Evolutionary conservation across 2,797 vertebrate species (phyloP).

Genomic region (Mallotus villosus): DNA sequence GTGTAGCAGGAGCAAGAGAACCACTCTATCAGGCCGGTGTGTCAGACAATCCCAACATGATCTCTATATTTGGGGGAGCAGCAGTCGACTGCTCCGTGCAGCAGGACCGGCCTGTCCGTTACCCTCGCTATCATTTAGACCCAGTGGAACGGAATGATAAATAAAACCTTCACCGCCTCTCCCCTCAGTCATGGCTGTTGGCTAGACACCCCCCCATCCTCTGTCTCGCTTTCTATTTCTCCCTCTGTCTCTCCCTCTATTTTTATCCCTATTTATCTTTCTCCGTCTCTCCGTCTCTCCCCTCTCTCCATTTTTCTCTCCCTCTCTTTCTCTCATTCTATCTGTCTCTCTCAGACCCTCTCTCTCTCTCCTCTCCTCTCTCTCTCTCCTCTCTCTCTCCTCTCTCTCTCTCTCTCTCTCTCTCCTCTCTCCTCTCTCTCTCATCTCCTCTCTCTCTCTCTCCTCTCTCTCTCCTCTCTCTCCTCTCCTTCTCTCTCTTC

Average conservation of each 20-base stretch:
- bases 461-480: too few relatives aligned
- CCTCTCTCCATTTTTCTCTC: too few relatives aligned
- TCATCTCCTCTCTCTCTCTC: conserved; percentile 56
- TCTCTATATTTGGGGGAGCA: conserved; percentile 63
- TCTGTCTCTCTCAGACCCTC: conserved; percentile 45
- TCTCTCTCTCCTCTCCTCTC: conserved; percentile 67
- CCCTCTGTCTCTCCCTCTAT: conserved; percentile 51
- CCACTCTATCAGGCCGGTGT: conserved; percentile 55
- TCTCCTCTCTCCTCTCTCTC: conserved; percentile 30
- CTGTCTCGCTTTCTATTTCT: conserved; percentile 4
- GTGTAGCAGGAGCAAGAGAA: conserved; percentile 50
- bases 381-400: too few relatives aligned
- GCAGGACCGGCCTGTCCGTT: conserved; percentile 20
- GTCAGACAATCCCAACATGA: conserved; percentile 68
- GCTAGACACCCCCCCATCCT: conserved; percentile 2
- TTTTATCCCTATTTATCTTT: conserved; percentile 53
- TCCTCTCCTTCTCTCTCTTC: conserved; percentile 6
- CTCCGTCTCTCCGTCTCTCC: conserved; percentile 65
- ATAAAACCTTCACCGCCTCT: conserved; percentile 47
- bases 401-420: conserved; percentile 56
- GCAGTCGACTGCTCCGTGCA: conserved; percentile 36
- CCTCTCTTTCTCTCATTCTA: conserved; percentile 32
- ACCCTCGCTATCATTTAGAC: conserved; percentile 50
- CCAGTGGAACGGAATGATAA: conserved; percentile 59
- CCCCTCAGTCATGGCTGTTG: conserved; percentile 45